Evolutionary conservation across 2,113 vertebrate species (phyloP).

Genomic region (Verasper variegatus): DNA sequence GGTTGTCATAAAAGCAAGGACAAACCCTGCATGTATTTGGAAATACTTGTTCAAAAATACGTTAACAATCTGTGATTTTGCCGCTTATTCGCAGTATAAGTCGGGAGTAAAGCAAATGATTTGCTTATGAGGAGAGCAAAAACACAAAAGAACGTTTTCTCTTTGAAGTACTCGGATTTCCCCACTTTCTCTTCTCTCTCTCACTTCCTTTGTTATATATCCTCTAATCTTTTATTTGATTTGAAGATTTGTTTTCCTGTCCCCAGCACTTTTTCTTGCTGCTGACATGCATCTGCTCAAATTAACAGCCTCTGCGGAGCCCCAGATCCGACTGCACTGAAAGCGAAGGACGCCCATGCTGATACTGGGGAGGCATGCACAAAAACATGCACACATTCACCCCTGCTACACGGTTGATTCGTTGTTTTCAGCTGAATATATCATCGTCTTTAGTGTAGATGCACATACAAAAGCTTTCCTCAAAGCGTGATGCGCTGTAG

Average conservation of each 20-base stretch:
- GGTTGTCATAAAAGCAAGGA: constrained; percentile 21
- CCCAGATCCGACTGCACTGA: constrained; percentile 2
- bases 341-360: constrained; percentile 9
- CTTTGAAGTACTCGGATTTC: constrained; percentile 48
- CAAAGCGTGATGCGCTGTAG: constrained; percentile 27
- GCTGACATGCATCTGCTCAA: constrained; percentile 57
- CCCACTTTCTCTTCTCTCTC: not conserved
- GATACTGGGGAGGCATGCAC: not conserved
- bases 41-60: constrained; percentile 5
- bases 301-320: constrained; percentile 36
- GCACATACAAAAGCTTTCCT: constrained; percentile 14
- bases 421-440: constrained; percentile 38
- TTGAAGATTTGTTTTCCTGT: not conserved
- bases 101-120: constrained; percentile 33
- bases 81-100: constrained; percentile 12
- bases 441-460: constrained; percentile 34
- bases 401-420: not conserved
- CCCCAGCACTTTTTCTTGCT: constrained; percentile 48
- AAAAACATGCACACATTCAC: constrained; percentile 7
- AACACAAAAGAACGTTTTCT: constrained; percentile 17
- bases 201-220: constrained; percentile 38
- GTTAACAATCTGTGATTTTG: not conserved
- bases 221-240: constrained; percentile 36
- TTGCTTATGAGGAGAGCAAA: constrained; percentile 27
- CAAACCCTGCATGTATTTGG: constrained; percentile 18